These are phyloP conservation scores for Callionymus lyra DNA, from an alignment of 2,113 vertebrate species.

Conservation along the genomic window DNA sequence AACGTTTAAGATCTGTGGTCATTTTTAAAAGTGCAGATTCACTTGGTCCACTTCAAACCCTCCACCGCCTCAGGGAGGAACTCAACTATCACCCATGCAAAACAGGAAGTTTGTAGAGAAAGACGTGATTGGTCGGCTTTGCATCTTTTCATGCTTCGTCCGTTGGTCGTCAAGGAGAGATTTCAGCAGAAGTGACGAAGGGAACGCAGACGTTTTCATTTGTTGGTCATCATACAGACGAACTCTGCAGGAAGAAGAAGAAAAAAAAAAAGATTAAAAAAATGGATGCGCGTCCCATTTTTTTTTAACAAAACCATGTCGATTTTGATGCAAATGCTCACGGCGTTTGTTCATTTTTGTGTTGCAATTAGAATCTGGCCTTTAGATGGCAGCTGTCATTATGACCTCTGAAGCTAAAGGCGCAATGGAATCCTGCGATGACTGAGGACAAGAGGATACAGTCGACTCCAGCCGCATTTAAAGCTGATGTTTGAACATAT, in stretches of 20 bases:
- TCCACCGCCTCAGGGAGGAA: conserved; percentile 73
- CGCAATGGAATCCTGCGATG: too few species aligned
- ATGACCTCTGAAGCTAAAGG: too few species aligned
- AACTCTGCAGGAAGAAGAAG: conserved; percentile 72
- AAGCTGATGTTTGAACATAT: too few species aligned
- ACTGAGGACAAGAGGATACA: too few species aligned
- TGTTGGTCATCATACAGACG: conserved; percentile 99
- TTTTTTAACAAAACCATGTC: too few species aligned
- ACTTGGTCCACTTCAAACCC: conserved; percentile 24
- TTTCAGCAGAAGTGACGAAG: conserved; percentile 78
- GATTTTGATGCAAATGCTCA: too few species aligned
- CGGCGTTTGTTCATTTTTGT: too few species aligned
- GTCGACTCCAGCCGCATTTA: too few species aligned
- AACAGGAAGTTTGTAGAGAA: conserved; percentile 40
- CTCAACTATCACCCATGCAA: conserved; percentile 88
- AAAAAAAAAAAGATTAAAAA: neutral
- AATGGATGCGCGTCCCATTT: too few species aligned
- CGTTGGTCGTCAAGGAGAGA: conserved; percentile 56
- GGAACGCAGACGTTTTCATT: conserved; percentile 90
- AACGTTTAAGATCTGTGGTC: conserved; percentile 24
- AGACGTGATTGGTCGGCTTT: conserved; percentile 52
- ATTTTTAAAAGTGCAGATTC: conserved; percentile 51
- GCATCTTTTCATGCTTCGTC: conserved; percentile 44
- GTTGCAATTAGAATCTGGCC: too few species aligned
- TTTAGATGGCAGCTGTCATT: too few species aligned